phyloP scores from a whole-genome alignment of 2,797 vertebrate species.

The Denticeps clupeoides region DNA sequence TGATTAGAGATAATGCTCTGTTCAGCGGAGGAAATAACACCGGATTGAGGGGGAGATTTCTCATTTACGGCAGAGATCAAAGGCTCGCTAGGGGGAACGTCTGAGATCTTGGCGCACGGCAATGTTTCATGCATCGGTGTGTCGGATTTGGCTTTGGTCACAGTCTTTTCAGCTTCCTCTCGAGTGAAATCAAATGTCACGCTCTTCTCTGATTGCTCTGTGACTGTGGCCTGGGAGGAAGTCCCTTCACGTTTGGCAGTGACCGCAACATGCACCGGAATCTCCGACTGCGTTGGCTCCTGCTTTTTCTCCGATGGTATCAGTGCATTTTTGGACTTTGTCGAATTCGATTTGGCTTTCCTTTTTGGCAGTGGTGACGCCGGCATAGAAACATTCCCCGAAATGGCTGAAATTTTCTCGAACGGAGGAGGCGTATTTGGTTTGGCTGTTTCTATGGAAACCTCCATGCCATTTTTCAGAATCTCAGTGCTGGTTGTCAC shows the following conservation, averaged over 20 bases:
- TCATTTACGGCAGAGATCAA: constrained; percentile 34
- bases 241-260: constrained; percentile 46
- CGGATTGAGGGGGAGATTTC: constrained; percentile 33
- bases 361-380: constrained; percentile 51
- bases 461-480: constrained; percentile 19
- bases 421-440: constrained; percentile 47
- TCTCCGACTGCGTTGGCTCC: constrained; percentile 46
- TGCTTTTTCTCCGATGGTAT: constrained; percentile 84
- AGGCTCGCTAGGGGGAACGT: constrained; percentile 32
- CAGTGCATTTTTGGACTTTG: constrained; percentile 82
- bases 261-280: constrained; percentile 45
- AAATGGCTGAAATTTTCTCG: constrained; percentile 50
- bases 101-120: constrained; percentile 30
- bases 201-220: constrained; percentile 34
- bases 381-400: constrained; percentile 66
- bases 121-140: constrained; percentile 35
- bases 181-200: constrained; percentile 34
- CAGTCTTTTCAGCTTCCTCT: constrained; percentile 32
- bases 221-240: constrained; percentile 33
- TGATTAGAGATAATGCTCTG: constrained; percentile 48
- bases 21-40: constrained; percentile 35
- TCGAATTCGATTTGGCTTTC: constrained; percentile 58
- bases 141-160: constrained; percentile 33
- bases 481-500: constrained; percentile 31
- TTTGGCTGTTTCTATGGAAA: constrained; percentile 40